These are phyloP conservation scores for Drymonia ruficornis DNA, from an alignment of 2,888 invertebrate genomes.

Conservation along the genomic window DNA sequence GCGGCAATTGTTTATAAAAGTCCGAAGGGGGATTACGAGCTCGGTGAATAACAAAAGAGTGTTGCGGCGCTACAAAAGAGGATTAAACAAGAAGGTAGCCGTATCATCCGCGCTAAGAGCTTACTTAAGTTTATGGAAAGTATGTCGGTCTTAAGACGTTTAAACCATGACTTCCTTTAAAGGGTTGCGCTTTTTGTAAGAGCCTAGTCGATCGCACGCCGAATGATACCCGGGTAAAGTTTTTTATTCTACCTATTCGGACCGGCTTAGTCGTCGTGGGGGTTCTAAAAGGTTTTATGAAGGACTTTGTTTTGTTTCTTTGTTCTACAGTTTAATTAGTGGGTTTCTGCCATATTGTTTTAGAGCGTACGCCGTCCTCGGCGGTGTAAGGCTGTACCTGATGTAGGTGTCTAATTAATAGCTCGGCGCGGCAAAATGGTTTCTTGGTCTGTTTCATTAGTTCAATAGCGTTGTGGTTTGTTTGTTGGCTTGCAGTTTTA, in stretches of 20 bases:
- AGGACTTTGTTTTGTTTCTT: conserved; percentile 64
- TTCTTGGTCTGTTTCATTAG: conserved; percentile 18
- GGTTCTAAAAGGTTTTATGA: conserved; percentile 74
- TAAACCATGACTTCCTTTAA: conserved; percentile 79
- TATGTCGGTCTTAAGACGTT: conserved; percentile 74
- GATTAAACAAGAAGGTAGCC: conserved; percentile 77
- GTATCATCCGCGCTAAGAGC: conserved; percentile 78
- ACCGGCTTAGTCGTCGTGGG: conserved; percentile 70
- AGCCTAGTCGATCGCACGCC: conserved; percentile 66
- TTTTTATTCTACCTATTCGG: conserved; percentile 64
- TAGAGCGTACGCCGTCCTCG: conserved; percentile 40
- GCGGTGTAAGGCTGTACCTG: conserved; percentile 11
- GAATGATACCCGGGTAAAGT: conserved; percentile 62
- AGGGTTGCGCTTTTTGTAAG: conserved; percentile 82
- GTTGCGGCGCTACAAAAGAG: conserved; percentile 74
- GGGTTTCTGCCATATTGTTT: conserved; percentile 65
- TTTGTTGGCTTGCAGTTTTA: neutral
- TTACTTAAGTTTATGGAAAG: conserved; percentile 81
- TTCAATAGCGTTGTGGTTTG: conserved; percentile 9
- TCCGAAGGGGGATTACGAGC: conserved; percentile 64
- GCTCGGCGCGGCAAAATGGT: conserved; percentile 28
- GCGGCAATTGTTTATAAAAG: conserved; percentile 75
- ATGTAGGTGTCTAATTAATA: conserved; percentile 41
- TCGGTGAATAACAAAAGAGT: conserved; percentile 76
- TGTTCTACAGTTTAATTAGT: conserved; percentile 76